Base-by-base conservation (phyloP, 2,113 vertebrate genomes). In the Macroglossus sobrinus region DNA sequence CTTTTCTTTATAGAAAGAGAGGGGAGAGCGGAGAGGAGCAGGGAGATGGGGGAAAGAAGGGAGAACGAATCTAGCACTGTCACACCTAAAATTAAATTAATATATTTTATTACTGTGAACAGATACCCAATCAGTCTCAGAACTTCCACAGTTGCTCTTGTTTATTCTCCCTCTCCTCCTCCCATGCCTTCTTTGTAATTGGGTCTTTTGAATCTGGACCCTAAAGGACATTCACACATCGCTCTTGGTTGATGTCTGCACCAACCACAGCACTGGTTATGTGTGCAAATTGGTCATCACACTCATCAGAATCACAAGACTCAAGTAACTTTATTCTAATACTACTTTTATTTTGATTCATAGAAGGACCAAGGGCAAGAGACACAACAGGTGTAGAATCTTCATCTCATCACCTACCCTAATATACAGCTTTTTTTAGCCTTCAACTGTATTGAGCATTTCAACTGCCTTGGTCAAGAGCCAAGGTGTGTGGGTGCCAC, bases 381-480 rank as follows among this genome's bases (percentile, higher is more conserved):
- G 35, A 33, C 16, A 7, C 4, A n/a, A 19, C 19, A 55, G 16
- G 16, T 10, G 7, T 1, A 24, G 7, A 3, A 28, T 74, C 24
- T 64, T 61, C 28, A 38, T 72, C 26, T 88, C 66, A 53, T 71
- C 24, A 6, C 14, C 43, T 53, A 30, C n/a, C 53, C 30, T 57
- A 35, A 64, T 7, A 3, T 4, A 2, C 3, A 35, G 16, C 16
- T 82, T 47, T 40, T 43, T 63, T 53, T 59, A 71, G 38, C 57
- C 10, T 5, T 84, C 22, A 33, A 26, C 47, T 63, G 1, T 33
- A 21, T 16, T 43, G n/a, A 47, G 16, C 11, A 3, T 75, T 89
- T 71, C 22, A 30, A 3, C 1, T 10, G 16, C 35, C 1, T 0
- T 11, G 0, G 19, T 61, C 1, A 0, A 43, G 63, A 74, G 47